Conservation (phyloP, 2,797 vertebrate genomes). For the Liasis olivaceus region DNA sequence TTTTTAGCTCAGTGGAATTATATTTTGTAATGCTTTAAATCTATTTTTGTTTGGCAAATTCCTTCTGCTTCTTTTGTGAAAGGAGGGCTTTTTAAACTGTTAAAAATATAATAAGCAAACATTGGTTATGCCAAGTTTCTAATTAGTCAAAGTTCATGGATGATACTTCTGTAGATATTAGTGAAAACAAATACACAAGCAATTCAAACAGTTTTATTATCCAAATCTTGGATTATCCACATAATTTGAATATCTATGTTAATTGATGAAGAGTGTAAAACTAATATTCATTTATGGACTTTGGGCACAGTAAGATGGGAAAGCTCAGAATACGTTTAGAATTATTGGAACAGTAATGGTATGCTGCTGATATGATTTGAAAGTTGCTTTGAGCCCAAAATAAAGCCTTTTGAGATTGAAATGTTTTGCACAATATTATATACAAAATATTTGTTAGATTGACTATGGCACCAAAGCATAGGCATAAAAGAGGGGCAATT, state of each 20-base stretch:
- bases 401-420: neutral
- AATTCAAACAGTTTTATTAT: neutral
- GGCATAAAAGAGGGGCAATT: neutral
- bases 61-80: neutral
- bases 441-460: neutral
- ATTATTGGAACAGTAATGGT: neutral
- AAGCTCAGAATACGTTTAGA: neutral
- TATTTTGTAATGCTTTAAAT: neutral
- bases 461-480: neutral
- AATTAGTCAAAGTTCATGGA: neutral
- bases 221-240: neutral
- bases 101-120: conserved; percentile 1
- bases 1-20: neutral
- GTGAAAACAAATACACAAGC: neutral
- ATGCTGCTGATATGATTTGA: neutral
- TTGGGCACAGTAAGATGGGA: neutral
- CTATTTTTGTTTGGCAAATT: neutral
- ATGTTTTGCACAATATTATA: neutral
- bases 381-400: neutral
- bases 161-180: neutral
- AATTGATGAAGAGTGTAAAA: neutral
- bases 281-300: neutral
- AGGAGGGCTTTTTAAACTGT: neutral
- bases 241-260: neutral
- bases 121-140: neutral